Evolutionary conservation across 64 coral and sea anemone species (phyloP), one percentile per base, ranked within the genome.

Genomic region (Platygyra sinensis): DNA sequence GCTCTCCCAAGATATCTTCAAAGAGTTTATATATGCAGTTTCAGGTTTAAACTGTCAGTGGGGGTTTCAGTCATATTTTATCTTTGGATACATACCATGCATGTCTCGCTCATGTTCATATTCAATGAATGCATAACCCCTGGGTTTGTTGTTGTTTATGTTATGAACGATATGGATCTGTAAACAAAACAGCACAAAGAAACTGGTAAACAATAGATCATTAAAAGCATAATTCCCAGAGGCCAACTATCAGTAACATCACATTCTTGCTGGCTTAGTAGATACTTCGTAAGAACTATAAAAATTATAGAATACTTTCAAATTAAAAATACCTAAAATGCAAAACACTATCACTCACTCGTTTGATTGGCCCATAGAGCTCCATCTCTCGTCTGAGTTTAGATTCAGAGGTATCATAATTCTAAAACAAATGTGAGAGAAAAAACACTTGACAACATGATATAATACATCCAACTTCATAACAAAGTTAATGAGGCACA

Each of bases 51-150:
- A 12, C 54, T 57, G 14, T 57, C 15, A 57, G 2, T 15, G 0
- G 15, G 15, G 54, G n/a, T n/a, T 57, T 57, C 0, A 14, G 10
- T 57, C 0, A 19, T 72, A 9, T 9, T 69, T 15, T 8, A 49
- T 60, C 29, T 30, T 60, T 19, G 3, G 51, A 57, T 89, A 98
- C 96, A 88, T 89, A 98, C 96, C 86, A 52, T 98, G 96, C 96
- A 98, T 98, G 87, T 98, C 96, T 84, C 96, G 36, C 55, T 98
- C 96, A 69, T 98, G 96, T 79, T 98, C 96, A 75, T 95, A 98
- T 50, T 98, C 96, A 42, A 98, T 90, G 39, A 98, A 98, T 57
- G 96, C 94, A 90, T 95, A 98, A 62, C 96, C 96, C 73, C 96
- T 89, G 32, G 96, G 96, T 52, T 98, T 98, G 10, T 80, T 74